These are phyloP conservation scores for Acanthurus lineatus DNA, from an alignment of 2,797 vertebrate genomes.

Conservation along the genomic window DNA sequence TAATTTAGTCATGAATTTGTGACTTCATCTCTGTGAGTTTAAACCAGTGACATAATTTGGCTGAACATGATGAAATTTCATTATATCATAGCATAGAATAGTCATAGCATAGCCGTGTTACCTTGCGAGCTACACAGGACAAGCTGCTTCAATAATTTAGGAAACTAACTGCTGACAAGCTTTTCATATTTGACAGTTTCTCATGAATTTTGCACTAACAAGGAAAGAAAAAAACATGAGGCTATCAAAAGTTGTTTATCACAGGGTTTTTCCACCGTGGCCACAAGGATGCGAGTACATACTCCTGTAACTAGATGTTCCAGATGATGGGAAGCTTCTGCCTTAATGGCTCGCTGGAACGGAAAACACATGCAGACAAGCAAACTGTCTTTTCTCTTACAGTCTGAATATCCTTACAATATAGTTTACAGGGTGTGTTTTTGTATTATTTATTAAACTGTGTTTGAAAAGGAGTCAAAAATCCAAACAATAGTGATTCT, in stretches of 20 bases:
- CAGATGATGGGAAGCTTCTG: slow-evolving; percentile 10
- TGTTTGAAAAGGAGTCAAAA: background rate
- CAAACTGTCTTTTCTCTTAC: background rate
- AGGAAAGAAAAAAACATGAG: slow-evolving; percentile 26
- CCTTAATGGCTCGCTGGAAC: slow-evolving; percentile 6
- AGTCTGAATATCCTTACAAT: background rate
- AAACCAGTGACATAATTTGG: background rate
- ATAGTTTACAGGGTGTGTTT: background rate
- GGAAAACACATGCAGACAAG: background rate
- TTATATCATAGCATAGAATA: background rate
- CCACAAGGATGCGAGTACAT: slow-evolving; percentile 6
- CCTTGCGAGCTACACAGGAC: slow-evolving; percentile 25
- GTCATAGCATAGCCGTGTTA: background rate
- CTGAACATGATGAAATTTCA: background rate
- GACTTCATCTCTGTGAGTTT: background rate
- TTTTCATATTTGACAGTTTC: slow-evolving; percentile 42
- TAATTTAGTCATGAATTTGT: slow-evolving; percentile 4
- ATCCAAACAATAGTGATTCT: slow-evolving; percentile 8
- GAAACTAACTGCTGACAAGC: slow-evolving; percentile 40
- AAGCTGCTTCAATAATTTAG: slow-evolving; percentile 28
- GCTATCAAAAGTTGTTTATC: slow-evolving; percentile 35
- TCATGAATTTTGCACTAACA: slow-evolving; percentile 55
- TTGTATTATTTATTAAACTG: slow-evolving; percentile 37
- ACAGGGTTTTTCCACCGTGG: slow-evolving; percentile 16
- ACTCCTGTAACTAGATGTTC: slow-evolving; percentile 17